Evolutionary conservation across 2,888 invertebrate genomes (phyloP), one percentile per base, ranked within the genome.

Genomic region (Alsophila aescularia): DNA sequence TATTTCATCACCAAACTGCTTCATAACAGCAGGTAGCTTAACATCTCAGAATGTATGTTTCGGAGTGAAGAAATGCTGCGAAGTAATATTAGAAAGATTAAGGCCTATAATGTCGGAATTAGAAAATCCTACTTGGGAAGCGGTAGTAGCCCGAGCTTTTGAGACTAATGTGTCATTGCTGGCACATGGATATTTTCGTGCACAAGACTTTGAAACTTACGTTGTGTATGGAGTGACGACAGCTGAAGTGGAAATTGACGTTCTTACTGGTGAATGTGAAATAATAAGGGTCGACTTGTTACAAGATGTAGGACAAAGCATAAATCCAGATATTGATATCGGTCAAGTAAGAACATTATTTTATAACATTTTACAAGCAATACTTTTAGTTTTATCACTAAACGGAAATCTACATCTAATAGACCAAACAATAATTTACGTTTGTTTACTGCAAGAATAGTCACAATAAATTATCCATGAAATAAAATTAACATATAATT

Each of bases 251-350:
- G 95, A 95, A 77, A 72, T 96, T 0, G 96, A 96, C 78, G 75
- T 95, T 1, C 75, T 96, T 37, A 96, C 96, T 0, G 96, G 96
- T n/a, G 94, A 95, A 69, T n/a, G 90, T 92, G 48, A 83, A 93
- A 60, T 76, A 94, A 16, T 70, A 0, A 86, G 95, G 61, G 94
- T 94, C 0, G 95, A 95, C 75, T 69, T 95, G 31, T 67, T 94
- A 18, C 94, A 95, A 75, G 95, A 95, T 74, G 92, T 90, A 2
- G 95, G 95, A 0, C 81, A 90, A 52, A 94, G 94, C 76, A 79
- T 95, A 48, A 95, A 92, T 75, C 95, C 95, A 0, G 79, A 90
- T 62, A 76, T 95, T 16, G 95, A 95, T 75, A 78, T 95, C 41
- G 95, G 95, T 3, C 95, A 95, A 81, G 89, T 90, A 67, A 72